phyloP scores from a whole-genome alignment of 2,113 vertebrate genomes.

The Talpa occidentalis region DNA sequence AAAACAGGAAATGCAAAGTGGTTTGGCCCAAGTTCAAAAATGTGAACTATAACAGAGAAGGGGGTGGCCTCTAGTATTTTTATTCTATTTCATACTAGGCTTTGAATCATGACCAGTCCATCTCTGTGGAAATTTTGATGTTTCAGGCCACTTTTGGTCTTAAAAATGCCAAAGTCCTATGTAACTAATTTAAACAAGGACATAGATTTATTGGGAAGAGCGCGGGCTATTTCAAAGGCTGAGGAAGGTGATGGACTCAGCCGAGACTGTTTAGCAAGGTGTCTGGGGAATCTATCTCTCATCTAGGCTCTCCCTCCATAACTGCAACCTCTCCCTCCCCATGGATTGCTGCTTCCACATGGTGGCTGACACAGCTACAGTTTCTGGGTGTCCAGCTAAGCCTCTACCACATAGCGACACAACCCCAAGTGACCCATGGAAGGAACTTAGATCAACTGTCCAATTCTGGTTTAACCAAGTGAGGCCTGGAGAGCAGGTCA shows the following conservation, averaged over 20 bases:
- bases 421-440: background rate
- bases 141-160: background rate
- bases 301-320: background rate
- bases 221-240: fast-evolving
- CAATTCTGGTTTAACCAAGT: background rate
- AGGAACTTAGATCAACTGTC: background rate
- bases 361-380: fast-evolving
- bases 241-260: background rate
- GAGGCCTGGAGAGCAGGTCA: background rate
- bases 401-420: background rate
- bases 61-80: background rate
- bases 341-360: background rate
- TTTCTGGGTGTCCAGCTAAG: too few species aligned
- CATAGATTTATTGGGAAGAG: background rate
- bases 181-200: background rate
- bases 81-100: background rate
- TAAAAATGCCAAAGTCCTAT: background rate
- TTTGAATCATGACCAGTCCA: background rate
- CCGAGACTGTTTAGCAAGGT: background rate
- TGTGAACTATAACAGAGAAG: background rate
- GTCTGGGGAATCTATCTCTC: too few species aligned
- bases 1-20: conserved; percentile 50
- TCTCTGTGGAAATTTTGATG: conserved; percentile 8
- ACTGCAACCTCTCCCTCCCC: background rate
- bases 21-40: conserved; percentile 48